Base-by-base conservation (phyloP, 2,888 invertebrate genomes). In the Spicauda simplicius region DNA sequence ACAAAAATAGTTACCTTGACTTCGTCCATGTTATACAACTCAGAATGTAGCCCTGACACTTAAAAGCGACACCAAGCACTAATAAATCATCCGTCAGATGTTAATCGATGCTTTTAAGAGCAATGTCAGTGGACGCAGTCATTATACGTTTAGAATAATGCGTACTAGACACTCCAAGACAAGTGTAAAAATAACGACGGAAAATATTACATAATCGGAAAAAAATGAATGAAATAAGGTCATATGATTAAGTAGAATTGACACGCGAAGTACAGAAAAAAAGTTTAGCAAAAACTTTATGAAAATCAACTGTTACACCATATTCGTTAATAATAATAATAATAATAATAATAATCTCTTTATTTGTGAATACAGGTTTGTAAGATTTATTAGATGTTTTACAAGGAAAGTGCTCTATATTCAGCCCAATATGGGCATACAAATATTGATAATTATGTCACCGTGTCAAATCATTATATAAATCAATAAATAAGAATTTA, bases 1-100 rank as follows among this genome's bases (percentile, higher is more conserved):
- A 66, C 66, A 66, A 66, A 72, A 70, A 71, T 53, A 64, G 30
- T 60, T 62, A 54, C 73, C 75, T 74, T 75, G 75, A 73, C 72
- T 71, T 25, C 59, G 19, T 59, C 59, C 66, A 61, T 48, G 25
- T 25, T 25, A 25, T 25, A 66, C 19, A n/a, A 60, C 48, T 45
- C 60, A 19, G 50, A 45, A 53, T 55, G 60, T 60, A 61, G 52
- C 67, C 67, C 67, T 67, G 67, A 67, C 67, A 67, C 67, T 67
- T 67, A 66, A 59, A 57, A 67, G 37, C 50, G 60, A 67, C 60
- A 61, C 56, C 67, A 67, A 67, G 61, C 56, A 61, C 67, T 33
- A 66, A 69, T 70, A 70, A 66, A 70, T 70, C 63, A 67, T 70
- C 63, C 67, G 67, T 67, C 67, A 63, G 69, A 67, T 70, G 60